Percentiles rank a stretch among this genome's conserved stretches.
These are phyloP conservation scores for Panagrolaimus sp. DNA, from an alignment of 1,140 invertebrate species.

Conservation along the genomic window DNA sequence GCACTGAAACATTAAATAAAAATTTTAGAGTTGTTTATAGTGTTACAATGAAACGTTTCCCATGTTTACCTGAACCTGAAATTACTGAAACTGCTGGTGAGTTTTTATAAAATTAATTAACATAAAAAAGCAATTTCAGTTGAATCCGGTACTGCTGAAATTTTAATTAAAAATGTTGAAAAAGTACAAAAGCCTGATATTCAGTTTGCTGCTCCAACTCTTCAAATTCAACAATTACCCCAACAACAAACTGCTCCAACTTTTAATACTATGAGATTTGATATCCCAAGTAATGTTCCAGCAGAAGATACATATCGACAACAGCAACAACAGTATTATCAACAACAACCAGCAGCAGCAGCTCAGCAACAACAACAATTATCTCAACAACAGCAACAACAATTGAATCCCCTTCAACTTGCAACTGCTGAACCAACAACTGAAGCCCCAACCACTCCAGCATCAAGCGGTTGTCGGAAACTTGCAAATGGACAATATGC, in stretches of 20 bases:
- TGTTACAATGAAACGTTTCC: slow-evolving; percentile 28
- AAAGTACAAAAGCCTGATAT: slow-evolving; percentile 13
- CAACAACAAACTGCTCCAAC: background rate
- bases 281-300: background rate
- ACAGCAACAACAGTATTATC: background rate
- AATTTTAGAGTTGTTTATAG: slow-evolving; percentile 27
- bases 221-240: background rate
- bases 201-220: background rate
- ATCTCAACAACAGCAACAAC: too few relatives aligned
- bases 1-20: background rate
- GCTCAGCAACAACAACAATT: background rate
- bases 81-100: slow-evolving; percentile 2
- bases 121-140: slow-evolving; percentile 13
- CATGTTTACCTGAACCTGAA: slow-evolving; percentile 27
- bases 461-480: too few relatives aligned
- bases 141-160: slow-evolving; percentile 21
- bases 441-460: too few relatives aligned
- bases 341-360: background rate
- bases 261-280: background rate
- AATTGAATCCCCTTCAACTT: too few relatives aligned
- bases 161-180: slow-evolving; percentile 33
- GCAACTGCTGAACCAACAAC: too few relatives aligned
- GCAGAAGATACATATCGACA: background rate
- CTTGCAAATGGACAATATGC: too few relatives aligned
- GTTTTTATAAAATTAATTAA: background rate